Evolutionary conservation across 2,797 vertebrate species (phyloP), one percentile per base, ranked within the genome.

Genomic region (Anabas testudineus): DNA sequence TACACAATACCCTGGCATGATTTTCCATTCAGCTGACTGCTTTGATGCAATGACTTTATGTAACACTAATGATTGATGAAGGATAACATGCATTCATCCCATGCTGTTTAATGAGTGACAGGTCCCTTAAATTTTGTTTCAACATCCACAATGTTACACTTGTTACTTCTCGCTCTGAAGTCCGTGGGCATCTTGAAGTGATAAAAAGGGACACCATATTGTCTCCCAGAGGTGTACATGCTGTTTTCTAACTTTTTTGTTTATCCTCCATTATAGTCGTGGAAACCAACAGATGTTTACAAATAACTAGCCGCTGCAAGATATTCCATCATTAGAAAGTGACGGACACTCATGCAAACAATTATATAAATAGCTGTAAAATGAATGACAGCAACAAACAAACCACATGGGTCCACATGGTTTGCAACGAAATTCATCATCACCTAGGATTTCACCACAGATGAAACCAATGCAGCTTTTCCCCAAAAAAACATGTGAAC

Each of bases 141-240:
- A 65, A 26, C 45, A 56, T 81, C 46, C 67, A 78, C 71, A 87
- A 67, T 70, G 54, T 54, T 59, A 55, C 55, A 78, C 78, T 87
- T 84, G 72, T 74, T 75, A 42, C 58, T 56, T 70, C 36, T 67
- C 37, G 39, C 46, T 81, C 63, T 78, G 59, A 78, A 74, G 74
- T 60, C 49, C 51, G 64, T 0, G 0, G 26, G 12, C 88, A 90
- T 87, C 83, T 89, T 86, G 80, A 91, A 90, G 61, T 67, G 81
- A 90, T 90, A 76, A 87, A 82, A 70, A 67, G 48, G 52, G 41
- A 82, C 84, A 78, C 64, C 48, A 34, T 18, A 36, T 73, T 74
- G 57, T 63, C 47, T 79, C 79, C 74, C 73, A 41, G 78, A 85
- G 74, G 79, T 81, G 64, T 28, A 48, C 66, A 68, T 67, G 34